Percentiles rank a stretch among this genome's conserved stretches.
Conservation (phyloP, 30 jellyfish, hydroid and myxozoan genomes). For the Hydractinia echinata region DNA sequence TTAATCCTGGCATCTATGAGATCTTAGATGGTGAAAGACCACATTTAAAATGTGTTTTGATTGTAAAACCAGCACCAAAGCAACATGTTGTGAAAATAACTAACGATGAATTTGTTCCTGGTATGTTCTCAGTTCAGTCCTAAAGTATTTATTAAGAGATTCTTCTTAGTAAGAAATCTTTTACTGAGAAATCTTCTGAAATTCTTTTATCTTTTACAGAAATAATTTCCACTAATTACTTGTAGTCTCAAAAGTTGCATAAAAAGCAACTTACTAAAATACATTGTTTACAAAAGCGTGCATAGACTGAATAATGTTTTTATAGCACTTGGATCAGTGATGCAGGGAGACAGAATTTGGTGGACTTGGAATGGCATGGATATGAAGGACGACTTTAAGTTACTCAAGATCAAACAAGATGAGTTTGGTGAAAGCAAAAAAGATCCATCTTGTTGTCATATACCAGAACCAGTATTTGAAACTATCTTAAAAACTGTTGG, state of each 20-base stretch:
- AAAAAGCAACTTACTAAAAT: too few relatives aligned
- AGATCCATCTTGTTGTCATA: slow-evolving; percentile 5
- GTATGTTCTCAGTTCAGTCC: neutral
- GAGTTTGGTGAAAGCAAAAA: neutral
- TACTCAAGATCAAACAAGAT: slow-evolving; percentile 25
- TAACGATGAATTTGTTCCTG: slow-evolving; percentile 33
- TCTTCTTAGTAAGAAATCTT: neutral
- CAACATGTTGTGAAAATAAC: slow-evolving; percentile 46
- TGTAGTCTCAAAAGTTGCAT: too few relatives aligned
- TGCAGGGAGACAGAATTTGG: slow-evolving; percentile 46
- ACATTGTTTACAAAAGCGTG: too few relatives aligned
- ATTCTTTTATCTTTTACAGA: neutral
- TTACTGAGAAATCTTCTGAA: neutral
- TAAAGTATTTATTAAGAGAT: neutral
- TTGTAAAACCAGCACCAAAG: slow-evolving; percentile 35
- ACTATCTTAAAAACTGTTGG: slow-evolving; percentile 36
- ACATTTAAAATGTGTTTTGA: slow-evolving; percentile 41
- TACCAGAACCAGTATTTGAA: slow-evolving; percentile 24
- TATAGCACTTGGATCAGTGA: slow-evolving; percentile 42
- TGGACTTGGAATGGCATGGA: slow-evolving; percentile 48
- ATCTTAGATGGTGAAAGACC: slow-evolving; percentile 48
- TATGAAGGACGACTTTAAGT: slow-evolving; percentile 19
- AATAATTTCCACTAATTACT: too few relatives aligned
- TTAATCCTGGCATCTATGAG: slow-evolving; percentile 33
- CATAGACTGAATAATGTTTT: neutral